phyloP scores from a whole-genome alignment of 1,140 invertebrate species.

The Samia ricini region DNA sequence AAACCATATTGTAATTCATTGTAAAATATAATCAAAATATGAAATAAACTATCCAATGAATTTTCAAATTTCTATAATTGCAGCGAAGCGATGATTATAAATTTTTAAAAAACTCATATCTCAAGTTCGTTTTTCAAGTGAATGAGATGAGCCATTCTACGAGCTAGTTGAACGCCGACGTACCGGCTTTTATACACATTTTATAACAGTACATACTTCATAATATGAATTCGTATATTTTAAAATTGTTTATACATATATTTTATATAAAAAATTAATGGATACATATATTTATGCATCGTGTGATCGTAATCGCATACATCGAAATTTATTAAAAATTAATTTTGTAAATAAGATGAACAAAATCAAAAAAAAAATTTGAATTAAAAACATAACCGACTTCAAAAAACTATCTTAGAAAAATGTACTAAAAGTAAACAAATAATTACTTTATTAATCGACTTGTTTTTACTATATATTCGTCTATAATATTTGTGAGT shows the following conservation, averaged over 20 bases:
- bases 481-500: too few species aligned
- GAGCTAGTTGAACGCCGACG: neutral
- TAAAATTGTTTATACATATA: neutral
- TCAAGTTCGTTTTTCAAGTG: neutral
- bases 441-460: too few species aligned
- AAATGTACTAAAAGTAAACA: too few species aligned
- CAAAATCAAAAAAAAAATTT: too few species aligned
- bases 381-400: too few species aligned
- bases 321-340: too few species aligned
- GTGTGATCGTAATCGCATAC: too few species aligned
- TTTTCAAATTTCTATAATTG: neutral
- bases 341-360: too few species aligned
- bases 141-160: neutral
- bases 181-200: conserved; percentile 11
- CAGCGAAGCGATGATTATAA: neutral
- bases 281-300: neutral
- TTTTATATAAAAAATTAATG: neutral
- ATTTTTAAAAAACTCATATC: conserved; percentile 6
- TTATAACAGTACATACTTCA: conserved; percentile 19
- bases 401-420: too few species aligned
- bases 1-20: too few species aligned
- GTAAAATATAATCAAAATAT: too few species aligned
- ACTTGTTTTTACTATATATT: too few species aligned
- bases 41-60: neutral
- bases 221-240: conserved; percentile 7